Evolutionary conservation across 1,140 invertebrate species (phyloP).

Genomic region (Cyclargus thomasi): DNA sequence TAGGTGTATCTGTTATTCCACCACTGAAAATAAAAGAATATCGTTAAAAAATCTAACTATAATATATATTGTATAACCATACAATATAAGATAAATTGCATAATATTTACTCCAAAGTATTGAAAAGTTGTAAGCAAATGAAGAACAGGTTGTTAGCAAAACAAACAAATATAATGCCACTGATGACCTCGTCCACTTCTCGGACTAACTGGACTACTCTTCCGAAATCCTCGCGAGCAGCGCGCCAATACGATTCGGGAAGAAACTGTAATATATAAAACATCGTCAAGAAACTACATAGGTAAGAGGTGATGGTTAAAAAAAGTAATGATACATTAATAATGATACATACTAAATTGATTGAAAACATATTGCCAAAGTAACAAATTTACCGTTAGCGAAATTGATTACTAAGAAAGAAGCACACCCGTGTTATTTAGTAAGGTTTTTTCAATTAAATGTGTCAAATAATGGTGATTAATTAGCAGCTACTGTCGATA

Average conservation of each 20-base stretch:
- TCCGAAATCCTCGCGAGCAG: constrained; percentile 77
- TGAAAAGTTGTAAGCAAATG: constrained; percentile 83
- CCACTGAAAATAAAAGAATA: not conserved
- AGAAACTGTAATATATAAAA: constrained; percentile 61
- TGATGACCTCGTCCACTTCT: constrained; percentile 77
- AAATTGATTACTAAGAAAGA: no score
- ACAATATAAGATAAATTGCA: not conserved
- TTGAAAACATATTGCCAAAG: no score
- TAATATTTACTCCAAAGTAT: constrained; percentile 78
- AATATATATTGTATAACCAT: not conserved
- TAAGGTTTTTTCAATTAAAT: no score
- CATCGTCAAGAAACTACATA: no score
- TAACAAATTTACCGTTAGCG: no score
- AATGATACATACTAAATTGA: no score
- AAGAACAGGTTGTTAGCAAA: constrained; percentile 86
- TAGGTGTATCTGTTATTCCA: not conserved
- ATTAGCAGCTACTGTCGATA: no score
- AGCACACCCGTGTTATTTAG: no score
- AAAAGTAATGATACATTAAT: no score
- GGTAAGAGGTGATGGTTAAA: no score
- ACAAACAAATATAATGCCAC: constrained; percentile 80
- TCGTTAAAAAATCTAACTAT: not conserved
- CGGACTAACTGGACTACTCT: constrained; percentile 75
- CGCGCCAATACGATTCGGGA: constrained; percentile 77
- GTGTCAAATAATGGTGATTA: no score